Base-by-base conservation (phyloP, 2,888 invertebrate species). In the Phlogophora meticulosa region DNA sequence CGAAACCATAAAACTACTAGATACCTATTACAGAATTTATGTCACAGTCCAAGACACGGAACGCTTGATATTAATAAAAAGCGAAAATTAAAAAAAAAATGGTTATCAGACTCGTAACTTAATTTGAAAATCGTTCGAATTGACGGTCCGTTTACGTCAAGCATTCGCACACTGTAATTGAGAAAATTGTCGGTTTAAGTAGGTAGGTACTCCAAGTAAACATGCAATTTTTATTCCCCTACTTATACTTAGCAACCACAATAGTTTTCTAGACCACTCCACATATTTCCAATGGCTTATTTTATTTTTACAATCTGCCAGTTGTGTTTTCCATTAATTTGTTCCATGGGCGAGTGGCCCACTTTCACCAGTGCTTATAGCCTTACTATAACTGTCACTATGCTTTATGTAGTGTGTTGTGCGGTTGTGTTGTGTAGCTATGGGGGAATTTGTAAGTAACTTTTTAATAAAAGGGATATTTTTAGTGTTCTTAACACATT, bases 321-420 rank as follows among this genome's bases (percentile, higher is more conserved):
- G 73, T 32, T 42, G 56, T 76, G 81, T 82, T 80, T 75, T 55
- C 66, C 56, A 68, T 82, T 68, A 78, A 83, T 83, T 85, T 75
- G 86, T 81, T 82, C 85, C 61, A 73, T 76, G 73, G 75, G 55
- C 53, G 22, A 65, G 56, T 84, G 92, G 57, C 89, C 90, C 79
- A 91, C 92, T 92, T 92, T 92, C 92, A 89, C 92, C 85, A 64
- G 38, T 28, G 42, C 46, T 52, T 76, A 73, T 76, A 80, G 77
- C 78, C 75, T 74, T 78, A 36, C 34, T 72, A 85, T 84, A 86
- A 88, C 84, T 86, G 89, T 88, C 85, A 78, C 65, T 74, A 52
- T 62, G 55, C 43, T 74, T 57, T 40, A 60, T 36, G 53, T 68
- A 76, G 61, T 62, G 65, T 61, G 72, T 75, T 80, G 80, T 67